These are phyloP conservation scores for Tipula confusa DNA, from an alignment of 2,888 invertebrate species.

Conservation along the genomic window DNA sequence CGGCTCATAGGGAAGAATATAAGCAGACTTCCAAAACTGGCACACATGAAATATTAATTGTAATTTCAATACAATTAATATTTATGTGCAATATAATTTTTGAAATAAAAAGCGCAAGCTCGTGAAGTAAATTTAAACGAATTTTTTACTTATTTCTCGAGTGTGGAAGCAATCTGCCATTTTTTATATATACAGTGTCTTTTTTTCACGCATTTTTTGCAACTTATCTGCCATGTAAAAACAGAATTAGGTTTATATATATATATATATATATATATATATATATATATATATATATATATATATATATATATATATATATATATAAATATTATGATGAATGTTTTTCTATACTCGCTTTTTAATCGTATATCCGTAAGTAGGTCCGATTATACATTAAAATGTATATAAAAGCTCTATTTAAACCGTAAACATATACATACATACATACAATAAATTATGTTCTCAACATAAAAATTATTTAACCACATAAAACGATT, in stretches of 20 bases:
- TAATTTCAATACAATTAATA: not conserved
- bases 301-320: no score
- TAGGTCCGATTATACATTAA: not conserved
- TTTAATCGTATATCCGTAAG: no score
- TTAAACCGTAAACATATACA: not conserved
- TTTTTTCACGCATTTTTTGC: not conserved
- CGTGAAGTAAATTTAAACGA: not conserved
- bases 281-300: no score
- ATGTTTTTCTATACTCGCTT: no score
- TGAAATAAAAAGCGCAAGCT: not conserved
- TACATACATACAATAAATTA: not conserved
- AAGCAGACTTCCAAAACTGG: not conserved
- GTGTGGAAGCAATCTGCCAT: not conserved
- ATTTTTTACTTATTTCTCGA: not conserved
- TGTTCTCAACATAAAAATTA: conserved; percentile 15
- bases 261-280: no score
- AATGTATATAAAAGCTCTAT: no score
- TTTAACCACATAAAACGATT: conserved; percentile 12
- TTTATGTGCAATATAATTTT: not conserved
- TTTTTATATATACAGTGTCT: not conserved
- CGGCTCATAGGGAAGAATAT: conserved; percentile 5
- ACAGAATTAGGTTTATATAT: not conserved
- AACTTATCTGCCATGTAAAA: not conserved
- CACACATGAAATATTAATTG: not conserved
- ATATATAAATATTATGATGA: no score